Conservation (phyloP, 2,113 vertebrate species). For the Axis porcinus region DNA sequence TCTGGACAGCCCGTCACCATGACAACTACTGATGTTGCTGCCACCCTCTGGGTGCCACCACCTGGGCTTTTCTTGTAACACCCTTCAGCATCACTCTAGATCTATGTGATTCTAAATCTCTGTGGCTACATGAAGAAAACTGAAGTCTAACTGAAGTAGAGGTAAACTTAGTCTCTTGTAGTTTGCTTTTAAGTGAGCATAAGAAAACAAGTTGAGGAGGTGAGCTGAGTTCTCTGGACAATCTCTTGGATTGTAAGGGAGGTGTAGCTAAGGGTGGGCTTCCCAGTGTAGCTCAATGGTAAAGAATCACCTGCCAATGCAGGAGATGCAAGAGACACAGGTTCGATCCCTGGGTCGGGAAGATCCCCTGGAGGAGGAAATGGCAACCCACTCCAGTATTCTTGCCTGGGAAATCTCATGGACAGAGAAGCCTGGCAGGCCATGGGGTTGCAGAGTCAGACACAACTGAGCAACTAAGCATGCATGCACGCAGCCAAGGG, state of each 20-base stretch:
- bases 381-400: background rate
- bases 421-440: background rate
- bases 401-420: background rate
- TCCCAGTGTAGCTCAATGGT: background rate
- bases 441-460: background rate
- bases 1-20: background rate
- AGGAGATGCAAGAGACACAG: background rate
- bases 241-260: background rate
- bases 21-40: background rate
- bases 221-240: background rate
- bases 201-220: background rate
- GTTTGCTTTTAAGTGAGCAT: background rate
- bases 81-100: background rate
- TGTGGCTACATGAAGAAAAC: background rate
- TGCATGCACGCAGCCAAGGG: background rate
- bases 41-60: background rate
- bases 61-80: background rate
- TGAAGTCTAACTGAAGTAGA: background rate
- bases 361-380: background rate
- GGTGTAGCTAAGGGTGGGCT: background rate
- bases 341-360: background rate
- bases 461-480: background rate
- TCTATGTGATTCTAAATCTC: background rate
- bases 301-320: background rate
- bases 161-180: background rate